Conservation (phyloP, 2,888 invertebrate species). For the Epinotia demarniana region DNA sequence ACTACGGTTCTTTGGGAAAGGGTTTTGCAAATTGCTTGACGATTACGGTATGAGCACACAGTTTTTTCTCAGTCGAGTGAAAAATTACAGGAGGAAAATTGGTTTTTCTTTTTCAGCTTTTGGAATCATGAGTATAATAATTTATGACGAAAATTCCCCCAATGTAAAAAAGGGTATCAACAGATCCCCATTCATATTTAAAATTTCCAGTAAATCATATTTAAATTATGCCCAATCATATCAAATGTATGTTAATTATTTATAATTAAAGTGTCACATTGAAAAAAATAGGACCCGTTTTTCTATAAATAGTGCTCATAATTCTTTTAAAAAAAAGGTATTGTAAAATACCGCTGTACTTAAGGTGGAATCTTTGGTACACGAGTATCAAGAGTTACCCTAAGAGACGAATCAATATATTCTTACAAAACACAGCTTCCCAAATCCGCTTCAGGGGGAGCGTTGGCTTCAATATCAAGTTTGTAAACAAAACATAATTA, state of each 20-base stretch:
- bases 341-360: neutral
- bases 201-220: too few relatives aligned
- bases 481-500: slow-evolving; percentile 44
- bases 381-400: neutral
- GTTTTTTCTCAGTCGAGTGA: neutral
- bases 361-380: neutral
- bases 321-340: neutral
- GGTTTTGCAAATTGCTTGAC: neutral
- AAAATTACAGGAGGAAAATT: too few relatives aligned
- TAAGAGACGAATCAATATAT: neutral
- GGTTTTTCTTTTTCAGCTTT: too few relatives aligned
- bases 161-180: too few relatives aligned
- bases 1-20: neutral
- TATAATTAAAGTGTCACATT: too few relatives aligned
- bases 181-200: too few relatives aligned
- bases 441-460: slow-evolving; percentile 20
- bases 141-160: too few relatives aligned
- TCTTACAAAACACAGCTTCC: slow-evolving; percentile 2
- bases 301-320: neutral
- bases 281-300: too few relatives aligned
- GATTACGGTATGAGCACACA: neutral
- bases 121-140: too few relatives aligned
- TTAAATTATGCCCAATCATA: too few relatives aligned
- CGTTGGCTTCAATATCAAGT: slow-evolving; percentile 23
- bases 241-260: too few relatives aligned